These are phyloP conservation scores for Drosophila carrolli DNA, from an alignment of 1,140 invertebrate species.

Conservation along the genomic window DNA sequence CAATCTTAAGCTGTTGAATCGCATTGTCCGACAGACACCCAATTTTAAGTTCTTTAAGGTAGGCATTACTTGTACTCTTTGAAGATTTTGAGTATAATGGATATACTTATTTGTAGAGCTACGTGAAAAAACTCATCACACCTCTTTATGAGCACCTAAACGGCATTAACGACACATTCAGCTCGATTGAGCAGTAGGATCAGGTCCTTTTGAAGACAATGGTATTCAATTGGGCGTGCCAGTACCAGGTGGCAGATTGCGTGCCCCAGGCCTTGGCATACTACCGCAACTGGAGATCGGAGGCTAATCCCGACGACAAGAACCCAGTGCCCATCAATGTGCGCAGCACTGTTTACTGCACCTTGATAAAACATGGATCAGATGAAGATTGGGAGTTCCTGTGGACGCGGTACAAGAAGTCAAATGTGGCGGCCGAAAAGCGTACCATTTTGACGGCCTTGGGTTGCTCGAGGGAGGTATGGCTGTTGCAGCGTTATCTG, in stretches of 20 bases:
- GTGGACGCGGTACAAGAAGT: slow-evolving; percentile 88
- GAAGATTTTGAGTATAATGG: no score
- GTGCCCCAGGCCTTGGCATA: slow-evolving; percentile 86
- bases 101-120: slow-evolving; percentile 83
- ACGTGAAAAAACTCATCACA: slow-evolving; percentile 86
- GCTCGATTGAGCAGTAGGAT: slow-evolving; percentile 80
- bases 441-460: slow-evolving; percentile 88
- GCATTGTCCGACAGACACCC: slow-evolving; percentile 84
- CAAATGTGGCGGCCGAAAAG: slow-evolving; percentile 89
- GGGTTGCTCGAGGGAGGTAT: slow-evolving; percentile 89
- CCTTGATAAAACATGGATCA: slow-evolving; percentile 89
- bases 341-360: slow-evolving; percentile 90
- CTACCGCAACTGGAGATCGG: slow-evolving; percentile 87
- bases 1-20: slow-evolving; percentile 85
- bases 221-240: slow-evolving; percentile 87
- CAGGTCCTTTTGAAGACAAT: slow-evolving; percentile 86
- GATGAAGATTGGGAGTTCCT: slow-evolving; percentile 92
- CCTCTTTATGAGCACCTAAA: slow-evolving; percentile 86
- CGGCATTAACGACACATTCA: slow-evolving; percentile 84
- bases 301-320: slow-evolving; percentile 85
- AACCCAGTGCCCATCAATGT: slow-evolving; percentile 91
- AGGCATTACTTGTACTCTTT: no score
- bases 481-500: slow-evolving; percentile 89
- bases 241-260: slow-evolving; percentile 87
- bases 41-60: slow-evolving; percentile 86